These are phyloP conservation scores for Drosophila hydei DNA, from an alignment of 1,140 invertebrate species.

Conservation along the genomic window DNA sequence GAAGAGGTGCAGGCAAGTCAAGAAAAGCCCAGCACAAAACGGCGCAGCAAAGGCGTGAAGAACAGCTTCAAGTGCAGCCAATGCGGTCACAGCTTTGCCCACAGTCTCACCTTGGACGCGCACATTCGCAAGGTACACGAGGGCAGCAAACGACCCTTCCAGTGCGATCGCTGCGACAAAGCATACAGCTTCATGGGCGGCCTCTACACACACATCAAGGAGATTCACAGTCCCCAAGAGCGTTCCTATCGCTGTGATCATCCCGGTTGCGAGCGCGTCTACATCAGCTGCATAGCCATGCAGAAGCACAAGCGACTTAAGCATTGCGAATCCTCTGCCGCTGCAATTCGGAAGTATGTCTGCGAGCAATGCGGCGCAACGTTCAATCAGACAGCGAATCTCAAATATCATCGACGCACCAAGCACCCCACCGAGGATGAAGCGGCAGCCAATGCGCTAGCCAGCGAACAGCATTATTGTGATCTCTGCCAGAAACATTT, in stretches of 20 bases:
- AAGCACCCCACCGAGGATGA: constrained; percentile 79
- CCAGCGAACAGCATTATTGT: constrained; percentile 55
- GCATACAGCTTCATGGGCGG: constrained; percentile 77
- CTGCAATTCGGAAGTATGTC: constrained; percentile 48
- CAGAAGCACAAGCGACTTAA: constrained; percentile 75
- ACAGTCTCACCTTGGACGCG: constrained; percentile 64
- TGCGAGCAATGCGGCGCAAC: constrained; percentile 76
- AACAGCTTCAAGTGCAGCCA: constrained; percentile 67
- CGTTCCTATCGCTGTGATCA: constrained; percentile 65
- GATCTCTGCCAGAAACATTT: constrained; percentile 72
- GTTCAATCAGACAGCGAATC: constrained; percentile 75
- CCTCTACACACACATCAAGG: constrained; percentile 76
- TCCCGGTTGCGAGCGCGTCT: constrained; percentile 64
- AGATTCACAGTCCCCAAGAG: constrained; percentile 58
- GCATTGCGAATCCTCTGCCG: constrained; percentile 33
- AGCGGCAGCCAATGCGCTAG: constrained; percentile 39
- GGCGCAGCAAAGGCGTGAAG: constrained; percentile 35
- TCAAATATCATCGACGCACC: constrained; percentile 68
- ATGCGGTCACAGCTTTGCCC: constrained; percentile 68
- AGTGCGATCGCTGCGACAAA: constrained; percentile 77
- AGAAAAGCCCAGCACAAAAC: background rate
- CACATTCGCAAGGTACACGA: constrained; percentile 78
- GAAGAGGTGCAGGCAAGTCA: background rate
- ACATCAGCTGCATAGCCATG: constrained; percentile 72
- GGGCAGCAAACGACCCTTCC: constrained; percentile 68